Base-by-base conservation (phyloP, 2,888 invertebrate species). In the Ennomos fuscantarius region DNA sequence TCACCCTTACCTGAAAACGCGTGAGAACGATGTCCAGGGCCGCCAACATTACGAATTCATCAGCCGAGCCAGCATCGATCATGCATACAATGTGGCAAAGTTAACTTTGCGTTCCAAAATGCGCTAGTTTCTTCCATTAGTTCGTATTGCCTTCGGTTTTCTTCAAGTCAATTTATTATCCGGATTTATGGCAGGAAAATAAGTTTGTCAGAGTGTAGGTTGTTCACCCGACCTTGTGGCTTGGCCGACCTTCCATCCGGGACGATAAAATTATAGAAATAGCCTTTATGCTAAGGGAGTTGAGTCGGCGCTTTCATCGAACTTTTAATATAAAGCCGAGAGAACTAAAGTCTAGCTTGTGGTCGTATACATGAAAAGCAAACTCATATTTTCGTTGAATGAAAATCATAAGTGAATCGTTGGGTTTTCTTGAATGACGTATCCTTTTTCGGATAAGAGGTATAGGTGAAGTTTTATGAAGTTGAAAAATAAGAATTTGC, bases 21-120 rank as follows among this genome's bases (percentile, higher is more conserved):
- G 71, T 72, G 72, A 60, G 69, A 72, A 70, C 63, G 50, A 35
- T 57, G 60, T 39, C 61, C 65, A 65, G 52, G 46, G 59, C 49
- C 46, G 49, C 45, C 53, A 50, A 55, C 66, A 78, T 78, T 79
- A 76, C 63, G 65, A 71, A 79, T 76, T 77, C 78, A 72, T 62
- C 64, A 60, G 55, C 46, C 60, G 42, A 49, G 65, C 63, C 59
- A 64, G 68, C 74, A 82, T 82, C 80, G 83, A 81, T 83, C 82
- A 79, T 75, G 73, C 77, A 78, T 72, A 68, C 46, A 32, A 45
- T 59, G 46, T 60, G 36, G 42, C 63, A 56, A 62, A 36, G 40
- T 58, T 60, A 57, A 46, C 44, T 53, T 48, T 53, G 60, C 55
- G 58, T 53, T 46, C 41, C 39, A 6, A 24, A 24, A 32, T 34